Evolutionary conservation across 2,113 vertebrate species (phyloP), one percentile per base, ranked within the genome.

Genomic region (Mandrillus leucophaeus): DNA sequence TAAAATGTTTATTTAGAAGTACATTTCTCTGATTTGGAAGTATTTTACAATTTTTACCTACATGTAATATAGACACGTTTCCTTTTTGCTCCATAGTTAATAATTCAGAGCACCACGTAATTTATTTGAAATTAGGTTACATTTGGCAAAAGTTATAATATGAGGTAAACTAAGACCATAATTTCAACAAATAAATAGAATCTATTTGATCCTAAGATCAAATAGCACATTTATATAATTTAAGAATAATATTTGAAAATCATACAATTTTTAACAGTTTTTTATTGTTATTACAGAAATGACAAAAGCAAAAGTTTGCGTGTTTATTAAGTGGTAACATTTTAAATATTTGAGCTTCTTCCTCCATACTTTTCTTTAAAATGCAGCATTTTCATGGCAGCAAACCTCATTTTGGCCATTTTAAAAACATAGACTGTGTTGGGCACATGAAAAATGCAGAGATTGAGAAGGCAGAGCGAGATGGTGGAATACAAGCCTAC

Each of bases 191-290:
- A n/a, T 87, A 0, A 66, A 3, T 59, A 94, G 9, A 76, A 81
- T 35, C 6, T 83, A 8, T 66, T 83, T 57, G 38, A 92, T 45
- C 18, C 2, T 30, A 23, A 90, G 38, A 76, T 72, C n/a, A 93
- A 78, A 40, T 48, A 11, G 3, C 55, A 64, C 23, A 55, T 59
- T 6, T 32, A 23, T 38, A 3, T 45, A 80, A 57, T 73, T 73
- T 91, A 81, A 79, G 7, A 88, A 76, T 81, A 27, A 70, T 75
- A 86, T 83, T 96, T 97, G 0, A 90, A 95, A 87, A 83, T 40
- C 14, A 68, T 18, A 72, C 25, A 93, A 32, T 82, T 88, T 50
- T 66, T 78, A 1, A 14, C 32, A 75, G 43, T 48, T 78, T 32
- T 70, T 43, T 48, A 64, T 57, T 90, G 5, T 20, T 88, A 30